These are phyloP conservation scores for Parasteatoda lunata DNA, from an alignment of 2,888 invertebrate genomes.

Conservation along the genomic window DNA sequence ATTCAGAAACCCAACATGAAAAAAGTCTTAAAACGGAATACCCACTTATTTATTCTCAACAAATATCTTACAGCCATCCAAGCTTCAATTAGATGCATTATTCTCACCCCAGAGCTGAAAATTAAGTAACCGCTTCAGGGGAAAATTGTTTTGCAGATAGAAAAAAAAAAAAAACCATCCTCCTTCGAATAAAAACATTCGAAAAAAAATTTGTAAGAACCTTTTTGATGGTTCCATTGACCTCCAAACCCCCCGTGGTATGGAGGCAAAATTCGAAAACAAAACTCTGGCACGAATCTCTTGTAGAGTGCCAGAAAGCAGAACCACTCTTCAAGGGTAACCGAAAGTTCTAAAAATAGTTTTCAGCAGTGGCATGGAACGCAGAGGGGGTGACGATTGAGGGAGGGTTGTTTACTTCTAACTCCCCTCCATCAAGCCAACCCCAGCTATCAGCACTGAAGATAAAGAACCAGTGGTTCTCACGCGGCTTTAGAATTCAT, in stretches of 20 bases:
- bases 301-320: conserved; percentile 4
- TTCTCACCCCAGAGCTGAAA: no score
- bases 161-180: no score
- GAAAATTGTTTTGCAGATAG: no score
- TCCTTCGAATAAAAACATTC: no score
- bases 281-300: not conserved
- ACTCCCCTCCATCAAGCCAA: not conserved
- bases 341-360: conserved; percentile 27
- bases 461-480: conserved; percentile 32
- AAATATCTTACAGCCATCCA: no score
- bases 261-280: not conserved
- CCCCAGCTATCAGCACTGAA: conserved; percentile 1
- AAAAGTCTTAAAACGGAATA: no score
- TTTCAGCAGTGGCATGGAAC: not conserved
- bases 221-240: conserved; percentile 1
- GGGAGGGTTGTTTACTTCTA: conserved; percentile 1
- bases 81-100: no score
- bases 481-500: conserved; percentile 3
- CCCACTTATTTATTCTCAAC: no score
- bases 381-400: conserved; percentile 28
- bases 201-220: no score
- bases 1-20: no score
- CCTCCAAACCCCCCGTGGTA: not conserved
- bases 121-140: no score
- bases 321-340: conserved; percentile 27